Percentiles rank a stretch among this genome's conserved stretches.
Evolutionary conservation across 1,140 invertebrate species (phyloP).

Genomic region (Carcinoscorpius rotundicauda): DNA sequence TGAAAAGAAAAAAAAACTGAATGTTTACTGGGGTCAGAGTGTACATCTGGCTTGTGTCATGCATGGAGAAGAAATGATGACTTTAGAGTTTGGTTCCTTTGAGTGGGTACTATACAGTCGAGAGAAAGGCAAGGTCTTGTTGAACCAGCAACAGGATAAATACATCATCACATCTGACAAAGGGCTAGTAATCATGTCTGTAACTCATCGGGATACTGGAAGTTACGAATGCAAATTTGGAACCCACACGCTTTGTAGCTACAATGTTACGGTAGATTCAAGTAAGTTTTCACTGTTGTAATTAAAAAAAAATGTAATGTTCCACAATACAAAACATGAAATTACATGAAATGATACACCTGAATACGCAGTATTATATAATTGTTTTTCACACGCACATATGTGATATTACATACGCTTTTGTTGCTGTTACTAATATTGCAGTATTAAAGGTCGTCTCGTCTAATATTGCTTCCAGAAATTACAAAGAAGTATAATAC

Average conservation of each 20-base stretch:
- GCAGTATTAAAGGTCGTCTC: no score
- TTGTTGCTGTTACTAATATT: no score
- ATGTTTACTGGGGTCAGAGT: conserved; percentile 81
- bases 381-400: no score
- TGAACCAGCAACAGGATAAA: conserved; percentile 55
- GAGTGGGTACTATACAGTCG: conserved; percentile 66
- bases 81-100: conserved; percentile 11
- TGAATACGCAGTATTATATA: no score
- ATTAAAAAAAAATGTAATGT: no score
- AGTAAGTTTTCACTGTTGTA: conserved; percentile 19
- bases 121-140: conserved; percentile 62
- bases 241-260: conserved; percentile 68
- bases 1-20: conserved; percentile 65
- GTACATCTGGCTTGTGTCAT: conserved; percentile 82
- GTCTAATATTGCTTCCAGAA: no score
- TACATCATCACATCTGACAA: conserved; percentile 85
- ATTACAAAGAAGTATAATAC: no score
- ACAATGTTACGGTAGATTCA: conserved; percentile 84
- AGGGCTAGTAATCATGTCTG: conserved; percentile 75
- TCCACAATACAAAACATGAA: no score
- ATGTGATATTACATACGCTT: no score
- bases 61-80: conserved; percentile 36
- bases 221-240: conserved; percentile 79
- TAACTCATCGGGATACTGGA: conserved; percentile 75
- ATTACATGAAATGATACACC: no score